These are phyloP conservation scores for Eudorcas thomsonii DNA, from an alignment of 2,113 vertebrate species.

Conservation along the genomic window DNA sequence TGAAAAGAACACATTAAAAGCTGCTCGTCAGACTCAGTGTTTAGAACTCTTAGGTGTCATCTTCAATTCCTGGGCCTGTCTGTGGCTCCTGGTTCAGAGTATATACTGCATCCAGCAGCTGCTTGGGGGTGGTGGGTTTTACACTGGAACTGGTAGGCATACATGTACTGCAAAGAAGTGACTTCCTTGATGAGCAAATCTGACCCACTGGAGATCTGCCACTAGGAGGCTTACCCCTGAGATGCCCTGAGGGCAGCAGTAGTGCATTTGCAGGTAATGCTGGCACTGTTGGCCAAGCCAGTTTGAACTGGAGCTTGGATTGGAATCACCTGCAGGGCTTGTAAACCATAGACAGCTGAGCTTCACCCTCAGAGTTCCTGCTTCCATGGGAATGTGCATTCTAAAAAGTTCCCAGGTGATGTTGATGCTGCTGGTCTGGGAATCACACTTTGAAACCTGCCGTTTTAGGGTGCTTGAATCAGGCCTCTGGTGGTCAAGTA, in stretches of 20 bases:
- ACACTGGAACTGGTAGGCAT: neutral
- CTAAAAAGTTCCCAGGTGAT: neutral
- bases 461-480: neutral
- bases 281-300: neutral
- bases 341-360: neutral
- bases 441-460: neutral
- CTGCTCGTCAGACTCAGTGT: neutral
- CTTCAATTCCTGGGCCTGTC: neutral
- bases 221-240: neutral
- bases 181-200: neutral
- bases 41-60: neutral
- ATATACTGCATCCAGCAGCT: neutral
- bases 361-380: neutral
- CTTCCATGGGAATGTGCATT: neutral
- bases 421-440: neutral
- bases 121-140: neutral
- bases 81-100: neutral
- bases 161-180: neutral
- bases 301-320: neutral
- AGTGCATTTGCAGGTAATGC: neutral
- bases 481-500: neutral
- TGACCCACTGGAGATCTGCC: neutral
- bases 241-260: neutral
- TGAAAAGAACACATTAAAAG: neutral
- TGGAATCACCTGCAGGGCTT: neutral